Evolutionary conservation across 2,797 vertebrate genomes (phyloP), one percentile per base, ranked within the genome.

Genomic region (Phylloscopus collybita): DNA sequence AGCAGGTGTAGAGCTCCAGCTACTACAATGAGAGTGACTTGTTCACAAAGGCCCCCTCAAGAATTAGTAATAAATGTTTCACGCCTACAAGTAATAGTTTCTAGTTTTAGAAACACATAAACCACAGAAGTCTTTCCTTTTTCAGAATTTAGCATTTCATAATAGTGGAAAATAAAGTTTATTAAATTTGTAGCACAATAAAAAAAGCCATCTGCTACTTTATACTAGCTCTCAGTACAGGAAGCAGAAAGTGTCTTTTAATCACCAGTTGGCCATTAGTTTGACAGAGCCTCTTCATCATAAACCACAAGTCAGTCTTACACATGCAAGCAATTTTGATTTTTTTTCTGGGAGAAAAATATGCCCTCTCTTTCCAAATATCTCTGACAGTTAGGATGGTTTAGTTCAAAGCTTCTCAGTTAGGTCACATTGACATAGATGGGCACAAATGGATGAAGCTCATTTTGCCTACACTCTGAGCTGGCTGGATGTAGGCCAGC

Each of bases 281-380:
- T 95, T 95, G 96, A 92, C 86, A 90, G 60, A 82, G 3, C 18
- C 20, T 74, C 80, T 85, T 85, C 47, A 45, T 94, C 74, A 92
- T 57, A 89, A 92, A 69, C 90, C 57, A 8, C 91, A 92, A 88
- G 38, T 76, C 71, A 59, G 34, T 82, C 32, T 74, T 89, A 67
- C 69, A 88, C 6, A 10, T 80, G 83, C 71, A 94, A 85, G 45
- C 25, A 95, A 93, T 88, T 96, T 74, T 80, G 32, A 60, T 88
- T 94, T 92, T 95, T 95, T 88, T 74, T 84, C 34, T 23, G 53
- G 34, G 30, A 86, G 51, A 45, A 69, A 75, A 86, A 44, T 51
- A 56, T 57, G 3, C 36, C 47, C 25, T 3, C 27, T 71, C 27
- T 73, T 95, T 89, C 42, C 57, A 85, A 94, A 78, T 57, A 61